These are phyloP conservation scores for Subacronicta megacephala DNA, from an alignment of 2,888 invertebrate genomes.

Conservation along the genomic window DNA sequence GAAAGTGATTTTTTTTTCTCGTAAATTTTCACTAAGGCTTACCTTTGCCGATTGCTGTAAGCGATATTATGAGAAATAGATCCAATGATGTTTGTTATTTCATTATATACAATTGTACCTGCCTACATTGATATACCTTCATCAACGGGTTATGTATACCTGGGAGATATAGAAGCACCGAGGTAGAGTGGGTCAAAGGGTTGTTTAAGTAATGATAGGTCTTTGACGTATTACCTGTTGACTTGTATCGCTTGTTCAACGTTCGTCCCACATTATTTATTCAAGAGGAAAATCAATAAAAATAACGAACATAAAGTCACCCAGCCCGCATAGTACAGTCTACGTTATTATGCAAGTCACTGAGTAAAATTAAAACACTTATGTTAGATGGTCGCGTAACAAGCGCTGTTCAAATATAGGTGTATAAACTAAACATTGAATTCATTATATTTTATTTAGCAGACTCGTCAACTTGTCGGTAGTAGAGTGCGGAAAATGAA, in stretches of 20 bases:
- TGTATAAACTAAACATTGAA: conserved; percentile 21
- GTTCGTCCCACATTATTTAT: conserved; percentile 14
- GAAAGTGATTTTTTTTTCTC: too few species aligned
- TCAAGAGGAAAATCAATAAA: conserved; percentile 23
- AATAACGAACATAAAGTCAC: conserved; percentile 27
- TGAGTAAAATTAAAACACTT: conserved; percentile 28
- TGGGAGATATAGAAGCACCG: too few species aligned
- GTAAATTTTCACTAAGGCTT: too few species aligned
- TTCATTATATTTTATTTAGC: conserved; percentile 22
- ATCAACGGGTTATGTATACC: too few species aligned
- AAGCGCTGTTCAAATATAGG: conserved; percentile 20
- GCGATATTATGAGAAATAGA: too few species aligned
- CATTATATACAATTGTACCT: too few species aligned
- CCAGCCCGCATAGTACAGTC: conserved; percentile 2
- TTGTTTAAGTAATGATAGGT: conserved; percentile 17
- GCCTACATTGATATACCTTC: too few species aligned
- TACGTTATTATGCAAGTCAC: conserved; percentile 18
- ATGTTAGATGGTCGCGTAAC: conserved; percentile 22
- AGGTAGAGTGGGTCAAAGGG: conserved; percentile 7
- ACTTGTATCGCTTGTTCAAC: not conserved
- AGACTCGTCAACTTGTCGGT: conserved; percentile 15
- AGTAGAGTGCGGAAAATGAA: conserved; percentile 22
- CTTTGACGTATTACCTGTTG: conserved; percentile 11
- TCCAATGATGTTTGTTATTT: too few species aligned
- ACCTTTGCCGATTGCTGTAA: too few species aligned